phyloP scores from a whole-genome alignment of 2,888 invertebrate species.

The Protodeltote pygarga region DNA sequence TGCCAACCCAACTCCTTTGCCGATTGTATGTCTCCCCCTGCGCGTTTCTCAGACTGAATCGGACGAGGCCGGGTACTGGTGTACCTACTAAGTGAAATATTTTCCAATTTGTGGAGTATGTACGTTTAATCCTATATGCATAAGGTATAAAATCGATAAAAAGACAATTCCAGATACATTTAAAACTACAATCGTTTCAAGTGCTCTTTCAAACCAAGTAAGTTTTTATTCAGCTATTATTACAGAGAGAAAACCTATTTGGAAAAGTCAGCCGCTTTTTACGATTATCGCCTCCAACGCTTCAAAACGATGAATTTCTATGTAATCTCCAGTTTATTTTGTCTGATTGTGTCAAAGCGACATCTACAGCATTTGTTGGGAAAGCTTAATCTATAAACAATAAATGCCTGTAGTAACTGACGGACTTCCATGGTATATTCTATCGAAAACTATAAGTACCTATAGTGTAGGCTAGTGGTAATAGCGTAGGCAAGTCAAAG shows the following conservation, averaged over 20 bases:
- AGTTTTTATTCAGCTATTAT: neutral
- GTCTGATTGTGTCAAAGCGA: conserved; percentile 17
- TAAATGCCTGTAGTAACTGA: neutral
- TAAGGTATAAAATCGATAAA: too few relatives aligned
- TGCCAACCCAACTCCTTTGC: too few relatives aligned
- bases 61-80: too few relatives aligned
- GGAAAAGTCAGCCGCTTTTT: neutral
- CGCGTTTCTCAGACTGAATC: too few relatives aligned
- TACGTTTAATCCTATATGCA: too few relatives aligned
- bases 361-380: conserved; percentile 7
- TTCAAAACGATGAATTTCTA: neutral
- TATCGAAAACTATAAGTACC: neutral
- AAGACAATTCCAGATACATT: neutral
- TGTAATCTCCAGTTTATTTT: conserved; percentile 29
- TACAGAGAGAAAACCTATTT: neutral
- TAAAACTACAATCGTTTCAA: neutral
- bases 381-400: neutral
- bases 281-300: neutral
- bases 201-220: neutral
- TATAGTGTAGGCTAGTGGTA: neutral
- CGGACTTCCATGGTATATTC: neutral
- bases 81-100: too few relatives aligned
- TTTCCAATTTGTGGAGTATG: too few relatives aligned
- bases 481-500: neutral
- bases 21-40: too few relatives aligned